These are phyloP conservation scores for Halichoeres trimaculatus DNA, from an alignment of 2,113 vertebrate genomes.

Conservation along the genomic window DNA sequence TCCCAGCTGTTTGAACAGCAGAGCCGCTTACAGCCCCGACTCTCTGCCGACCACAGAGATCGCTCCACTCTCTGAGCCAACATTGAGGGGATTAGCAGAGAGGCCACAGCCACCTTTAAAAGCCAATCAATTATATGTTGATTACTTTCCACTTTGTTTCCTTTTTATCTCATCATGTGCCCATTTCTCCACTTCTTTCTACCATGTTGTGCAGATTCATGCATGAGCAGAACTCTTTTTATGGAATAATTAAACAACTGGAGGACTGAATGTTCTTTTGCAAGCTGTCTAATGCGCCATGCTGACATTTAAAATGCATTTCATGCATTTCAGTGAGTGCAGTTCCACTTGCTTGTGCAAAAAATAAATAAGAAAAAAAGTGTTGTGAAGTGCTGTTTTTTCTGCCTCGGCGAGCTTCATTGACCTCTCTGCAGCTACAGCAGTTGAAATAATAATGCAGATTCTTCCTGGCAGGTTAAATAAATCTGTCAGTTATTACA, in stretches of 20 bases:
- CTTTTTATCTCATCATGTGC: constrained; percentile 3
- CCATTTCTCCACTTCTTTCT: constrained; percentile 1
- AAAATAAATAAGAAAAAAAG: not conserved
- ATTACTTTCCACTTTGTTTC: constrained; percentile 46
- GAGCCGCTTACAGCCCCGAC: constrained; percentile 17
- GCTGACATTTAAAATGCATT: not conserved
- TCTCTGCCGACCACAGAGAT: constrained; percentile 11
- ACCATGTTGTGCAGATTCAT: not conserved
- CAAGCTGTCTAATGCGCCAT: not conserved
- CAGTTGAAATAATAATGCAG: not conserved
- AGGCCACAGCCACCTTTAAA: constrained; percentile 45
- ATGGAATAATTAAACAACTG: not conserved
- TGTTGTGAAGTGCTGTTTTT: constrained; percentile 1
- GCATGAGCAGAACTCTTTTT: too few species aligned
- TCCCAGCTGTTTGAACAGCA: constrained; percentile 51
- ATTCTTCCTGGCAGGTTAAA: not conserved
- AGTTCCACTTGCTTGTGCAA: not conserved
- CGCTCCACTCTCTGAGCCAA: constrained; percentile 35
- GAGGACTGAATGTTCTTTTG: not conserved
- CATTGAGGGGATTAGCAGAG: constrained; percentile 56
- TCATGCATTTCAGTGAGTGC: not conserved
- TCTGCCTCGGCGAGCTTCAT: not conserved
- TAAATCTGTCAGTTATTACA: constrained; percentile 12
- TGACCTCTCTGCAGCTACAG: not conserved
- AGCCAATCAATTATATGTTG: constrained; percentile 60